Evolutionary conservation across 2,797 vertebrate genomes (phyloP).

Genomic region (Crocidura indochinensis): DNA sequence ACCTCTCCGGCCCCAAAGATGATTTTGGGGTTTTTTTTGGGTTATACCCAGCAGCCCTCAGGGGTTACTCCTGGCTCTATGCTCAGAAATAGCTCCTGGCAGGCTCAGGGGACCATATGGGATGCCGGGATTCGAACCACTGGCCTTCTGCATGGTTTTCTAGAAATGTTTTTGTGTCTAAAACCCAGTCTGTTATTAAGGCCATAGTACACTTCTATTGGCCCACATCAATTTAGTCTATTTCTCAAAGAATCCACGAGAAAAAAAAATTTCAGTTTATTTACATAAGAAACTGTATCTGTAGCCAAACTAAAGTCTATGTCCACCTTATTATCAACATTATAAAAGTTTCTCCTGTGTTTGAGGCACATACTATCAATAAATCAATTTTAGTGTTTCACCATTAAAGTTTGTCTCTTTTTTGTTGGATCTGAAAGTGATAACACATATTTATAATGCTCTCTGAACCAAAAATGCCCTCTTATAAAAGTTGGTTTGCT

Average conservation of each 20-base stretch:
- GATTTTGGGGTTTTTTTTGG: too few species aligned
- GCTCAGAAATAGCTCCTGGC: too few species aligned
- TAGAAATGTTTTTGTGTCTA: neutral
- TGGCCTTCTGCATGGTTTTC: too few species aligned
- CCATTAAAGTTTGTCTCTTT: slow-evolving; percentile 81
- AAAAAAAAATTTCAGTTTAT: neutral
- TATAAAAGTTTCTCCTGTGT: slow-evolving; percentile 70
- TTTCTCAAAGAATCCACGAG: neutral
- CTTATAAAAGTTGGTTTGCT: slow-evolving; percentile 84
- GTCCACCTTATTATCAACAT: slow-evolving; percentile 71
- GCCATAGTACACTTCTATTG: neutral
- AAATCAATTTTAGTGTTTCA: slow-evolving; percentile 80
- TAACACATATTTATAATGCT: slow-evolving; percentile 84
- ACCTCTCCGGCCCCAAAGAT: too few species aligned
- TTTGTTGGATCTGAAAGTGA: slow-evolving; percentile 82
- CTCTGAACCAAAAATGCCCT: slow-evolving; percentile 82
- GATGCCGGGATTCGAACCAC: too few species aligned
- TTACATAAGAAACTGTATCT: slow-evolving; percentile 25
- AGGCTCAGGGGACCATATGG: too few species aligned
- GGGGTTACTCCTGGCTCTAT: too few species aligned
- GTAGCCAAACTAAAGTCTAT: slow-evolving; percentile 33
- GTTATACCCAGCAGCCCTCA: too few species aligned
- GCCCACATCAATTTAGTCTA: neutral
- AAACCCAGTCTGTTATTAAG: neutral
- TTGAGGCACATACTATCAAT: slow-evolving; percentile 73